Evolutionary conservation across 2,888 invertebrate species (phyloP), one percentile per base, ranked within the genome.

Genomic region (Perithous albicinctus): DNA sequence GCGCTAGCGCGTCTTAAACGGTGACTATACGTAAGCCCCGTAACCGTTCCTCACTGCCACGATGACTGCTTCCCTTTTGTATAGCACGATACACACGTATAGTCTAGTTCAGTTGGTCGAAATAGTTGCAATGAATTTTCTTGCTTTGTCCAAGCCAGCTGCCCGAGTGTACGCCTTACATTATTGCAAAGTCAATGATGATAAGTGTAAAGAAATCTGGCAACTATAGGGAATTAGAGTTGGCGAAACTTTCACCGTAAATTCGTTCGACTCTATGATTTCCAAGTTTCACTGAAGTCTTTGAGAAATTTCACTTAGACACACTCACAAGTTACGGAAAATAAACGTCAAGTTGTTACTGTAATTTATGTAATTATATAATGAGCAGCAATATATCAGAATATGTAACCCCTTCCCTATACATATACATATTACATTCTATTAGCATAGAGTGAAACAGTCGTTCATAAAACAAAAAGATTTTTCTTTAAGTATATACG

Each of bases 1-100:
- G 88, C 88, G 87, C 88, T 88, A 88, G 77, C 76, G 78, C 80
- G 80, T 83, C 83, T 90, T 91, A 90, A 90, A 90, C 89, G 90
- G 88, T 84, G 89, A 87, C 90, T 89, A 29, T 56, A 89, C 90
- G 89, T 91, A 91, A 90, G 75, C 63, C 64, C 66, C 82, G 78
- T 82, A 78, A 82, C 82, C 91, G 87, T 89, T 88, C 88, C 86
- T 87, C 86, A 80, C 84, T 85, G 75, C 79, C 78, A 80, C 78
- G 82, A 78, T 82, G 72, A 64, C 82, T 67, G 46, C 74, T 72
- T 76, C 59, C 41, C 46, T 78, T 69, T 63, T 81, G 83, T 85
- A 83, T n/a, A n/a, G 35, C 56, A 38, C n/a, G 29, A 59, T 67
- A 38, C 63, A 59, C 73, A 29, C 10, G 7, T 15, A 6, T 18